Percentiles rank a stretch among this genome's conserved stretches.
Evolutionary conservation across 2,888 invertebrate species (phyloP).

Genomic region (Bugulina stolonifera): DNA sequence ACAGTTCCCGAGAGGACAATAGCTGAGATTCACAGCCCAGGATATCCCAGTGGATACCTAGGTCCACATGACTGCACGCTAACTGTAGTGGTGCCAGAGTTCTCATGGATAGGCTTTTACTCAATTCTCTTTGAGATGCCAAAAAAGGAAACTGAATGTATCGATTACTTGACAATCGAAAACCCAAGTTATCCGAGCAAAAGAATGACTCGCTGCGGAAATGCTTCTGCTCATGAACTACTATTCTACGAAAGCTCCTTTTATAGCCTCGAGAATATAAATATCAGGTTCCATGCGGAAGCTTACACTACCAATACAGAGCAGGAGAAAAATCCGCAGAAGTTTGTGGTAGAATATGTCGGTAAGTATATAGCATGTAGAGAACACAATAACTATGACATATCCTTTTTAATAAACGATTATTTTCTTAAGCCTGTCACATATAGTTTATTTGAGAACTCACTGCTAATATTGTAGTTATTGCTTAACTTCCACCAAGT

Average conservation of each 20-base stretch:
- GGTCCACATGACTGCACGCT: slow-evolving; percentile 12
- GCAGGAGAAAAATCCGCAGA: background rate
- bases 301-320: background rate
- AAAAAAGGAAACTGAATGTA: background rate
- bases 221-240: background rate
- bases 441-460: too few species aligned
- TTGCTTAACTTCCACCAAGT: too few species aligned
- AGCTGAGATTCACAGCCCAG: slow-evolving; percentile 1
- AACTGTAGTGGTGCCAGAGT: background rate
- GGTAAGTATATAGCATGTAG: too few species aligned
- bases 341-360: background rate
- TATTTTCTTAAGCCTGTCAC: too few species aligned
- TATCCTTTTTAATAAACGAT: too few species aligned
- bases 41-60: background rate
- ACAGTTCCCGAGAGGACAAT: background rate
- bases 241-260: background rate
- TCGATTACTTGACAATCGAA: background rate
- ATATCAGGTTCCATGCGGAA: background rate
- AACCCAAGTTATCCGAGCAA: background rate
- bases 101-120: slow-evolving; percentile 21
- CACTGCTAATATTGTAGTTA: too few species aligned
- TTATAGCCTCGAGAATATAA: background rate
- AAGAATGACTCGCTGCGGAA: background rate
- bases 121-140: background rate
- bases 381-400: too few species aligned